Evolutionary conservation across 1,140 invertebrate species (phyloP), one percentile per base, ranked within the genome.

Genomic region (Asbolus verrucosus): DNA sequence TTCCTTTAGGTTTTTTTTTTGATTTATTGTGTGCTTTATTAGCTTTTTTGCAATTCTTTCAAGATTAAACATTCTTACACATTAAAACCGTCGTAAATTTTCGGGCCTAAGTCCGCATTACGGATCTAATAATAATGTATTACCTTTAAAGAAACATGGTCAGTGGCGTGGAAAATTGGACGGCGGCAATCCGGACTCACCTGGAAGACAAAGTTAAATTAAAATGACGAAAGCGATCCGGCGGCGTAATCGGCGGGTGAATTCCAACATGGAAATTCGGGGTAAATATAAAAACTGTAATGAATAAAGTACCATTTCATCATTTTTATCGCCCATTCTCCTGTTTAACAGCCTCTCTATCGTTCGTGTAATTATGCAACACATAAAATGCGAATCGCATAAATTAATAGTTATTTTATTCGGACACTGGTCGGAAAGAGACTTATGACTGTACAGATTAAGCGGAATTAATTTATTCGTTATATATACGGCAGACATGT

Each of bases 371-470:
- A 72, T 72, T 72, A 72, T 72, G 38, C 70, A 65, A 43, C 66
- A 59, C 70, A 68, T 68, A 72, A 72, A 72, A 72, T 63, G 70
- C 60, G 66, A 67, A 72, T 72, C 39, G 65, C 65, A 67, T 67
- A 71, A 71, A 71, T 71, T 71, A 67, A 71, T 71, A 70, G 69
- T 66, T 66, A 70, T 70, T 70, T 70, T 70, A 70, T 70, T 70
- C 69, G 16, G 62, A n/a, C 31, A 19, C 62, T 19, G 60, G 31
- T 59, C 50, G 33, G 6, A 39, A 66, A 66, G 59, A 65, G 68
- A 70, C 68, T 70, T 70, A 70, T 70, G 62, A 46, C 30, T 39
- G 18, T 65, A 18, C 66, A 70, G 69, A 70, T 70, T 70, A 70
- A 46, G 24, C n/a, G 21, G 41, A 50, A 70, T 63, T 70, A 65